phyloP scores from a whole-genome alignment of 2,888 invertebrate species.

The Chouioia cunea region DNA sequence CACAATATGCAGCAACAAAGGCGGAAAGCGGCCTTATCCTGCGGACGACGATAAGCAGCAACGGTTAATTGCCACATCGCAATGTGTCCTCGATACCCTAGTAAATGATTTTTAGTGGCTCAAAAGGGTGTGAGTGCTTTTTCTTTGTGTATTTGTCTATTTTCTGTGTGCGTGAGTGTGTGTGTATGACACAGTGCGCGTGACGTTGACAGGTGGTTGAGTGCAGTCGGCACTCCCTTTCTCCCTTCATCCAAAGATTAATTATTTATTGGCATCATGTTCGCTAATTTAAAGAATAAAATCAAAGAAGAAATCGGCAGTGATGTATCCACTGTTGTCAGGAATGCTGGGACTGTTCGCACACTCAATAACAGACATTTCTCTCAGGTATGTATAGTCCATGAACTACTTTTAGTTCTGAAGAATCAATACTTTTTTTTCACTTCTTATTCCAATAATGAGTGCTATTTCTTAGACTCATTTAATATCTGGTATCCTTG shows the following conservation, averaged over 20 bases:
- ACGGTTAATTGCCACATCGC: background rate
- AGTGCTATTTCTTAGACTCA: background rate
- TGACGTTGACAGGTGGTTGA: conserved; percentile 56
- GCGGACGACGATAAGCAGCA: background rate
- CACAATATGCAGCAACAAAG: background rate
- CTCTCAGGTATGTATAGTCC: conserved; percentile 60
- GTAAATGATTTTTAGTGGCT: conserved; percentile 1
- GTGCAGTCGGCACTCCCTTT: conserved; percentile 38
- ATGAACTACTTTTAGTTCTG: background rate
- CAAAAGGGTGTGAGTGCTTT: background rate
- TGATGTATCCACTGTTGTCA: conserved; percentile 74
- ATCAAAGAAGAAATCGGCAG: conserved; percentile 90
- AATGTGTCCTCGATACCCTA: background rate
- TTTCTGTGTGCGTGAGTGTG: conserved; percentile 34
- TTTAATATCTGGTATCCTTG: conserved; percentile 26
- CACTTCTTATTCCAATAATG: background rate
- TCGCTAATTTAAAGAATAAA: conserved; percentile 89
- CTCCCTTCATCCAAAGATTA: background rate
- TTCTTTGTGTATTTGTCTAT: conserved; percentile 35
- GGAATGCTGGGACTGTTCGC: conserved; percentile 62
- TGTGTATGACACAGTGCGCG: conserved; percentile 25
- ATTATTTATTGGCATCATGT: conserved; percentile 72
- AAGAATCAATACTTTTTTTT: conserved; percentile 9
- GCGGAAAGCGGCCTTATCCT: background rate
- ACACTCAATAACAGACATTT: conserved; percentile 60